Conservation (phyloP, 2,888 invertebrate genomes). For the Tiliacea aurago region DNA sequence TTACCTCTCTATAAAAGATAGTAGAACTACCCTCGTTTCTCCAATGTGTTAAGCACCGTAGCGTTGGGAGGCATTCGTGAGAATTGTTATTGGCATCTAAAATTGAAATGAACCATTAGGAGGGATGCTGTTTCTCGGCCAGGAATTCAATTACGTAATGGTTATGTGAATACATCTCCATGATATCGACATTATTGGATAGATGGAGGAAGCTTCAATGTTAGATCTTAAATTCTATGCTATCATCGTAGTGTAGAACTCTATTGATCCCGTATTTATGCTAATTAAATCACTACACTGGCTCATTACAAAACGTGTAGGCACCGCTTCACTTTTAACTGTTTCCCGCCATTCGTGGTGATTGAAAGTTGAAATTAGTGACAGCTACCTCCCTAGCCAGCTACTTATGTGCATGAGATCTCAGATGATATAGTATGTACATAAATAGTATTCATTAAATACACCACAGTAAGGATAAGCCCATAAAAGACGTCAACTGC, state of each 20-base stretch:
- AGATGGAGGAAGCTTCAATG: not conserved
- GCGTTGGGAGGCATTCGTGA: slow-evolving; percentile 58
- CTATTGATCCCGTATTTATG: no score
- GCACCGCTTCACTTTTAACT: no score
- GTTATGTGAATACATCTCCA: slow-evolving; percentile 56
- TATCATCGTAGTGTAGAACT: not conserved
- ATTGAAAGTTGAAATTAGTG: no score
- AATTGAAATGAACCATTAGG: slow-evolving; percentile 72
- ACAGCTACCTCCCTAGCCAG: no score
- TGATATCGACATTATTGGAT: slow-evolving; percentile 39
- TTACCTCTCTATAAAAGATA: slow-evolving; percentile 28
- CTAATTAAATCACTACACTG: no score
- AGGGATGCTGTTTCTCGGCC: slow-evolving; percentile 53
- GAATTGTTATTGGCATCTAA: slow-evolving; percentile 69
- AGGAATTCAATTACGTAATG: slow-evolving; percentile 70
- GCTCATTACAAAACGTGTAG: no score
- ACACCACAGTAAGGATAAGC: not conserved
- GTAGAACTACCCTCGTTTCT: slow-evolving; percentile 31
- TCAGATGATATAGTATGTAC: no score
- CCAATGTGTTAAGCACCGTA: slow-evolving; percentile 44
- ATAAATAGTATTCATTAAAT: no score
- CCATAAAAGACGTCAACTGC: not conserved
- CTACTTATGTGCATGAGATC: not conserved
- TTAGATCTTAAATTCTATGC: not conserved
- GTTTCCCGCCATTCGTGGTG: no score